These are phyloP conservation scores for Gobionotothen gibberifrons DNA, from an alignment of 2,797 vertebrate genomes.

Conservation along the genomic window DNA sequence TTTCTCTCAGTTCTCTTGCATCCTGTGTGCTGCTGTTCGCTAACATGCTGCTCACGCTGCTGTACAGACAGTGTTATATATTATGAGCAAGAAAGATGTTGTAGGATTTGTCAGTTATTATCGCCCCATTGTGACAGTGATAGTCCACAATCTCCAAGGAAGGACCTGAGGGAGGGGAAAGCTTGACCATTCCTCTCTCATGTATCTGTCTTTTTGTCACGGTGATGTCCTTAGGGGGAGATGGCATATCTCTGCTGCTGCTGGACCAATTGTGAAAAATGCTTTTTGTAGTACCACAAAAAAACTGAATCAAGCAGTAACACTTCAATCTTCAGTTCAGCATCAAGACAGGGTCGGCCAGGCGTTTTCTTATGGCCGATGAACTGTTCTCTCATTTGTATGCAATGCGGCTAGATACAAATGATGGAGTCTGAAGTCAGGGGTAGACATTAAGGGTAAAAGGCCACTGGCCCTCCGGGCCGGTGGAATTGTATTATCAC, in stretches of 20 bases:
- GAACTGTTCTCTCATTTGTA: constrained; percentile 35
- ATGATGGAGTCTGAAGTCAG: constrained; percentile 17
- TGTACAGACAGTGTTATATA: neutral
- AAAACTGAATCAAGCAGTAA: neutral
- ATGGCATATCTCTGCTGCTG: constrained; percentile 10
- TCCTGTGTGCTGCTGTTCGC: neutral
- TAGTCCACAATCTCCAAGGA: constrained; percentile 8
- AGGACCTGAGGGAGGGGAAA: neutral
- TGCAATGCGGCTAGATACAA: constrained; percentile 12
- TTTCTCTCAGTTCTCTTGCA: neutral
- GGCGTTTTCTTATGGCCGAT: constrained; percentile 21
- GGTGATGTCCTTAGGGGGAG: neutral
- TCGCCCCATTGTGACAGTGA: neutral
- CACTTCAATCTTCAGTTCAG: constrained; percentile 7
- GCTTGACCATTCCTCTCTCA: constrained; percentile 10
- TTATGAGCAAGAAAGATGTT: neutral
- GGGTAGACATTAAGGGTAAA: no score
- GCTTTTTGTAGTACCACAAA: neutral
- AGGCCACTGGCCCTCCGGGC: no score
- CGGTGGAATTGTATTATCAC: no score
- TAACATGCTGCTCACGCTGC: neutral
- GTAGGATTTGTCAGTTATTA: constrained; percentile 9
- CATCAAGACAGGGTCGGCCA: constrained; percentile 15
- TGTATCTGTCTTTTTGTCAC: constrained; percentile 12
- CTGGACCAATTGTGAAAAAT: constrained; percentile 15